Conservation (phyloP, 2,113 vertebrate genomes). For the Elachura formosa region DNA sequence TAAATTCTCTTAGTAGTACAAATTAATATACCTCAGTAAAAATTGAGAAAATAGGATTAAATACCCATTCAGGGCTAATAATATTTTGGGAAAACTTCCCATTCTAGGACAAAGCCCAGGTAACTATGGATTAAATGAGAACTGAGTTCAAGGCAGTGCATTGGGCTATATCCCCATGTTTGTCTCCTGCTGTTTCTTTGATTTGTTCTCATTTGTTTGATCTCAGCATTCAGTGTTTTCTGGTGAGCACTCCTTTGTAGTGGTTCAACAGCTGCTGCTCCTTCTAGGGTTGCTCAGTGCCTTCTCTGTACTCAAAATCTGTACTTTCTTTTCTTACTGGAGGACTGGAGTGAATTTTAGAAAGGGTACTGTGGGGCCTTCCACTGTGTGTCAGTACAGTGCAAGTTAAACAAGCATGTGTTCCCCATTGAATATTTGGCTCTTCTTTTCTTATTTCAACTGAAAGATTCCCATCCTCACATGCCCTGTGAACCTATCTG, state of each 20-base stretch:
- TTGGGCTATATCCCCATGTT: neutral
- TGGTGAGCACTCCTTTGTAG: neutral
- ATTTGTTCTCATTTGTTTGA: neutral
- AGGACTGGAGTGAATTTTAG: neutral
- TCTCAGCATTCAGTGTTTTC: neutral
- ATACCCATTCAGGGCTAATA: neutral
- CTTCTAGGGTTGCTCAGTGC: neutral
- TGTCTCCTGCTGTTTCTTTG: neutral
- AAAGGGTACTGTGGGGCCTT: neutral
- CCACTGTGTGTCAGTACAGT: constrained; percentile 25
- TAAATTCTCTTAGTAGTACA: neutral
- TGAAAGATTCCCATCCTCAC: neutral
- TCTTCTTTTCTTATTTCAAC: neutral
- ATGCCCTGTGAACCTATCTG: neutral
- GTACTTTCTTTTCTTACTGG: neutral
- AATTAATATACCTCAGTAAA: neutral
- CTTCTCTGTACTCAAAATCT: neutral
- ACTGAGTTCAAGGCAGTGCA: neutral
- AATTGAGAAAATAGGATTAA: neutral
- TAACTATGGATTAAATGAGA: neutral
- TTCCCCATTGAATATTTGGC: neutral
- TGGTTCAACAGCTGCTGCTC: neutral
- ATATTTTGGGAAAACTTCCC: neutral
- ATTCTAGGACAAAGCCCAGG: neutral
- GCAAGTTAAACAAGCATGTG: neutral